Conservation (phyloP, 1,140 invertebrate species). For the Zaprionus taronus region DNA sequence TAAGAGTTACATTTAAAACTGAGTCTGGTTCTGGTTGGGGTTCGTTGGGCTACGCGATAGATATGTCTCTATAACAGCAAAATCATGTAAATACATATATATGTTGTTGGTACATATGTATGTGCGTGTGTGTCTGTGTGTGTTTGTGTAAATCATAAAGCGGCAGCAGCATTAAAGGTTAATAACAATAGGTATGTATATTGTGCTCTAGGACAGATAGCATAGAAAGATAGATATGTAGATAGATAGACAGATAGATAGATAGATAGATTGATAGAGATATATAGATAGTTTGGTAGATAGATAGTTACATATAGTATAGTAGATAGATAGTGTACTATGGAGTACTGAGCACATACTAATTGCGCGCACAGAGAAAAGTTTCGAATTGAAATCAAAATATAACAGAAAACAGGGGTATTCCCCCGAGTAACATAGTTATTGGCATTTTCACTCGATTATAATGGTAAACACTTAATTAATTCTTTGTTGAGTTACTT, state of each 20-base stretch:
- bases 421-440: constrained; percentile 49
- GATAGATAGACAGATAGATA: constrained; percentile 8
- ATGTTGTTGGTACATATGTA: not conserved
- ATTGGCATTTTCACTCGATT: constrained; percentile 70
- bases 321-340: constrained; percentile 31
- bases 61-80: constrained; percentile 27
- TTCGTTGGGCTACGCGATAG: constrained; percentile 33
- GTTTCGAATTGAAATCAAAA: constrained; percentile 35
- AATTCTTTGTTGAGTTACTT: constrained; percentile 43
- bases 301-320: constrained; percentile 31
- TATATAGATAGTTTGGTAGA: constrained; percentile 33
- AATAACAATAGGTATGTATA: constrained; percentile 59
- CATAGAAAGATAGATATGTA: constrained; percentile 28
- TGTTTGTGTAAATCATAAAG: constrained; percentile 49
- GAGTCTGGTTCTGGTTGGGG: constrained; percentile 22
- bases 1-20: constrained; percentile 41
- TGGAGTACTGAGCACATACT: constrained; percentile 52
- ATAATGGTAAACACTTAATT: constrained; percentile 71
- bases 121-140: constrained; percentile 7
- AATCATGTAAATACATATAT: constrained; percentile 22
- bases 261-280: constrained; percentile 34
- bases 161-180: constrained; percentile 61
- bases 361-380: constrained; percentile 63
- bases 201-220: constrained; percentile 58
- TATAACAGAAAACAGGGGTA: constrained; percentile 43